Evolutionary conservation across 2,113 vertebrate species (phyloP), one percentile per base, ranked within the genome.

Genomic region (Protomyctophum bolini): DNA sequence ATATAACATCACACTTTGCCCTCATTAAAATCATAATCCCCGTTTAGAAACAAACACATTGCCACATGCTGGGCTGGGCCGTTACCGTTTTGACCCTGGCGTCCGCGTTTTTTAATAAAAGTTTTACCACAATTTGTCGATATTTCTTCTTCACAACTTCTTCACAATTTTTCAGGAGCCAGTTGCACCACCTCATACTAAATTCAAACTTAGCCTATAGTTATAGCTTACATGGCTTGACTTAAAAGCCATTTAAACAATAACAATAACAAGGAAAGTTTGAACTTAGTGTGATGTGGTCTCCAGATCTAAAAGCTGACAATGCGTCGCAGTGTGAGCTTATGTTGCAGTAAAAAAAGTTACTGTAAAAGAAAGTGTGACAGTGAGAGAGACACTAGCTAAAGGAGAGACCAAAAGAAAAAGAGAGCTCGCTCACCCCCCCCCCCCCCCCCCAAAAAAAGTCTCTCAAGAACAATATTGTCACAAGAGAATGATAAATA

Each of bases 401-500:
- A 14, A 55, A 2, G 10, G 61, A 14, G 49, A 29, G 63, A 52
- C 9, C 4, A 58, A 29, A 11, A 7, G 14, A 46, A 15, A 62
- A 15, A 47, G 29, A 56, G 50, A 6, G 28, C 59, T 61, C 1
- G 49, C 49, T 65, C 51, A 66, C 48, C n/a, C n/a, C n/a, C n/a
- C n/a, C 21, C 21, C 21, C 21, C 21, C 21, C 21, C 21, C 21
- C 21, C 21, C 21, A 1, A 1, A 1, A 21, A 21, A 87, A 87
- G 60, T 33, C 15, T 79, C 86, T 83, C 58, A 82, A 85, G 73
- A 85, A 80, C 79, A 88, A 89, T 87, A 84, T 89, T 91, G 92
- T 87, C 72, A 73, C 67, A 88, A 88, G 82, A 70, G 79, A 55
- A 80, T 87, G 77, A 89, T 90, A 85, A 87, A 91, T 85, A 90